Evolutionary conservation across 2,888 invertebrate species (phyloP).

Genomic region (Dryococelus australis): DNA sequence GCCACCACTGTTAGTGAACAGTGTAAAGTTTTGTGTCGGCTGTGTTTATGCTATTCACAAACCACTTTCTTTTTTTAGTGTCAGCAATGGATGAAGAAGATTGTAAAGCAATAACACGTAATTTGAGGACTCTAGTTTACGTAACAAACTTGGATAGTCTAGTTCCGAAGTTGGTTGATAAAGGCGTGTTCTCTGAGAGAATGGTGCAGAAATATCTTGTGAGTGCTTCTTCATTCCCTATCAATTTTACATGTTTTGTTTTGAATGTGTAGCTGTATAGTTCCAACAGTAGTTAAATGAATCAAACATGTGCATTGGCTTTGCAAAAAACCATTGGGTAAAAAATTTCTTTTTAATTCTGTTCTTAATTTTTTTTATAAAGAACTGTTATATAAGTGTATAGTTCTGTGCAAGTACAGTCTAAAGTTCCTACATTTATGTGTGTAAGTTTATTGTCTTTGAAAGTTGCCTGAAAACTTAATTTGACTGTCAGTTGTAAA

Average conservation of each 20-base stretch:
- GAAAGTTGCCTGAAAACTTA: no score
- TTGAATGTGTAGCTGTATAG: neutral
- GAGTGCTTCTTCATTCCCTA: slow-evolving; percentile 11
- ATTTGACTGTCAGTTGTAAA: no score
- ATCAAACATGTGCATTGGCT: neutral
- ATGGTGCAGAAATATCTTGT: slow-evolving; percentile 32
- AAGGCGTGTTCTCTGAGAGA: slow-evolving; percentile 22
- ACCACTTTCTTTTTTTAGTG: neutral
- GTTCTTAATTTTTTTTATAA: no score
- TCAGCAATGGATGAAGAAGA: slow-evolving; percentile 33
- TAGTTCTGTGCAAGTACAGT: no score
- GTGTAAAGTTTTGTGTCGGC: neutral
- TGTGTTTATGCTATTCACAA: neutral
- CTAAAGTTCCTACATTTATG: no score
- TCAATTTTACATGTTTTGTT: neutral
- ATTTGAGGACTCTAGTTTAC: slow-evolving; percentile 26
- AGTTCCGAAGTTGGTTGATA: slow-evolving; percentile 27
- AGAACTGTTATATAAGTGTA: no score
- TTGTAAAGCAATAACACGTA: slow-evolving; percentile 25
- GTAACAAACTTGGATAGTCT: slow-evolving; percentile 29
- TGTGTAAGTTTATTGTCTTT: no score
- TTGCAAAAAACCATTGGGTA: neutral
- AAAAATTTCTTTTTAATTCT: no score
- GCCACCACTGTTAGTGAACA: neutral
- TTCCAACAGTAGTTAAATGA: neutral